Conservation (phyloP, 2,113 vertebrate species). For the Boulengerochromis microlepis region DNA sequence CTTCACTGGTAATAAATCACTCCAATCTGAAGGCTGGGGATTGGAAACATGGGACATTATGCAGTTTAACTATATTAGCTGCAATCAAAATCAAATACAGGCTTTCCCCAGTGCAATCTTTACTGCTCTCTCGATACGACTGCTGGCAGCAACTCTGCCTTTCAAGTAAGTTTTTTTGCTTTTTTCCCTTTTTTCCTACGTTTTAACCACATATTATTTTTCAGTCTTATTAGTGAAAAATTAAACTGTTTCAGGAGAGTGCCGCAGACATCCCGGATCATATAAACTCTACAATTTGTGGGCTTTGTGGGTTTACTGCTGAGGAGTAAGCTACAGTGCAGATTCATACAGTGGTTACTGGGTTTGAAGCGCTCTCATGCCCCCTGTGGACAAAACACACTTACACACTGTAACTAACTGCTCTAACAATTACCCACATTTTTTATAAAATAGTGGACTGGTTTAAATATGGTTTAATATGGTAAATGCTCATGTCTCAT, state of each 20-base stretch:
- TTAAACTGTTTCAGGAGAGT: neutral
- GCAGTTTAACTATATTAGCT: neutral
- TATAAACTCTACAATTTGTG: neutral
- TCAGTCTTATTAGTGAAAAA: neutral
- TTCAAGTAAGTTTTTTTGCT: neutral
- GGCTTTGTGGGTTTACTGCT: neutral
- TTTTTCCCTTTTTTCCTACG: neutral
- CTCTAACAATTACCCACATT: neutral
- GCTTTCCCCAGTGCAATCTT: neutral
- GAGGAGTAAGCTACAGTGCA: neutral
- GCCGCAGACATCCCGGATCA: neutral
- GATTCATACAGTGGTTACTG: neutral
- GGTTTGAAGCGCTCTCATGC: neutral
- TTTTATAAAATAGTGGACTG: neutral
- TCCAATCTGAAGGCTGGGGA: neutral
- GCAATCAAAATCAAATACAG: neutral
- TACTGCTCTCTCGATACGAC: neutral
- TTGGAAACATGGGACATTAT: neutral
- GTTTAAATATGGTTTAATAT: rapidly evolving
- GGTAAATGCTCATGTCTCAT: neutral
- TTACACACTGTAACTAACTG: neutral
- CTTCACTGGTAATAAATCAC: neutral
- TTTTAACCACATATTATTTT: neutral
- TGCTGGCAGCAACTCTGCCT: neutral
- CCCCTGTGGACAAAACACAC: slow-evolving; percentile 29